phyloP scores from a whole-genome alignment of 2,113 vertebrate genomes.

The Polypterus senegalus region DNA sequence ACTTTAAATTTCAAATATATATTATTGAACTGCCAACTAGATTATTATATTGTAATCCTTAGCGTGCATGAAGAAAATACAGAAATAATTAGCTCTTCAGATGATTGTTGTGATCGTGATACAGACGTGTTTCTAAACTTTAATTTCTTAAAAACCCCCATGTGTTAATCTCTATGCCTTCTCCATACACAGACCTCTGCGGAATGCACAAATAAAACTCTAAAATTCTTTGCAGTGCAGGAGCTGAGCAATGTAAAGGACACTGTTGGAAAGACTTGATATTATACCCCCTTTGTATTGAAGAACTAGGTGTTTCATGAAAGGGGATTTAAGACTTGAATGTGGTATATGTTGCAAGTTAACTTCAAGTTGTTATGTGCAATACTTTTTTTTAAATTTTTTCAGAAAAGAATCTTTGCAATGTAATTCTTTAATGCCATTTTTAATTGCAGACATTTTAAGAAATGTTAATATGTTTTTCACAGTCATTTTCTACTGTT shows the following conservation, averaged over 20 bases:
- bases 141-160: constrained; percentile 77
- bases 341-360: constrained; percentile 99
- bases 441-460: constrained; percentile 99
- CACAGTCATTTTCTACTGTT: constrained; percentile 99
- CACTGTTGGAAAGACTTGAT: constrained; percentile 95
- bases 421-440: constrained; percentile 92
- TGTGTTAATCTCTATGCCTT: constrained; percentile 85
- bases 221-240: constrained; percentile 65
- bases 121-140: constrained; percentile 92
- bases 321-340: constrained; percentile 99
- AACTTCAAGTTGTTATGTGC: constrained; percentile 98
- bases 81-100: constrained; percentile 89
- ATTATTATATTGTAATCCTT: constrained; percentile 78
- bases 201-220: constrained; percentile 81
- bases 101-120: constrained; percentile 87
- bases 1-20: constrained; percentile 52
- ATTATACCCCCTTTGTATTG: constrained; percentile 88
- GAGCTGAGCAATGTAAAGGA: constrained; percentile 79
- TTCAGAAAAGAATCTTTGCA: constrained; percentile 83
- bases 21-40: constrained; percentile 51
- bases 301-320: constrained; percentile 81
- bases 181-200: constrained; percentile 93
- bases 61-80: constrained; percentile 93
- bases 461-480: constrained; percentile 93
- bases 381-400: constrained; percentile 98